A percentile compares a stretch with the other conserved stretches of the same genome.
Evolutionary conservation across 2,797 vertebrate genomes (phyloP).

Genomic region (Sebastes cheni): DNA sequence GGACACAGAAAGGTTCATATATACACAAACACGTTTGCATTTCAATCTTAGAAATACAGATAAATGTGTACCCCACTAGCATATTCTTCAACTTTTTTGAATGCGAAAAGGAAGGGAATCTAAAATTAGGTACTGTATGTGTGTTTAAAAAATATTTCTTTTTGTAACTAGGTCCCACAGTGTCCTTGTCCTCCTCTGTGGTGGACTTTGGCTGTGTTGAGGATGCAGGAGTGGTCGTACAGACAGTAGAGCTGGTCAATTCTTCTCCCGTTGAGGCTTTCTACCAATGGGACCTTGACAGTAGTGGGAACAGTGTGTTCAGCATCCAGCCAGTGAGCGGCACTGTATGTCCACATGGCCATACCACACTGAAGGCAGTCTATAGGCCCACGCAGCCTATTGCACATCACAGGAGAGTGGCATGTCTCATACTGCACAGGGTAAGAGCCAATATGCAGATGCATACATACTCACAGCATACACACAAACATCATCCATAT

Average conservation of each 20-base stretch:
- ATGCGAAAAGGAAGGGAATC: background rate
- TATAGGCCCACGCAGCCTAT: slow-evolving; percentile 86
- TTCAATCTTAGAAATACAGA: background rate
- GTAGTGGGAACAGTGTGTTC: slow-evolving; percentile 87
- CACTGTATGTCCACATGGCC: slow-evolving; percentile 76
- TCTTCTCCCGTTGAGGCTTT: slow-evolving; percentile 77
- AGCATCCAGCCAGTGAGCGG: slow-evolving; percentile 83
- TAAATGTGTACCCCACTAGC: background rate
- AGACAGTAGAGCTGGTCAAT: slow-evolving; percentile 85
- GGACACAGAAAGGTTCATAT: background rate
- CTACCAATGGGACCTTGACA: slow-evolving; percentile 91
- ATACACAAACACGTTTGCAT: background rate
- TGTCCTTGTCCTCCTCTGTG: slow-evolving; percentile 80
- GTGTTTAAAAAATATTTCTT: background rate
- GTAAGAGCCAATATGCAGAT: slow-evolving; percentile 69
- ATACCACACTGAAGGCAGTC: slow-evolving; percentile 74
- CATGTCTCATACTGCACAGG: slow-evolving; percentile 90
- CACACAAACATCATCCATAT: background rate
- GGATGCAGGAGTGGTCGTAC: slow-evolving; percentile 69
- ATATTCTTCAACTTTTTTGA: background rate
- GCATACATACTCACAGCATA: background rate
- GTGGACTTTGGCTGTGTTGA: slow-evolving; percentile 86
- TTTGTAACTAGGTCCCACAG: slow-evolving; percentile 82
- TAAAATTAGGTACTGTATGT: background rate
- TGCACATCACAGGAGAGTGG: slow-evolving; percentile 85